These are phyloP conservation scores for Dynastes maya DNA, from an alignment of 2,888 invertebrate species.

Conservation along the genomic window DNA sequence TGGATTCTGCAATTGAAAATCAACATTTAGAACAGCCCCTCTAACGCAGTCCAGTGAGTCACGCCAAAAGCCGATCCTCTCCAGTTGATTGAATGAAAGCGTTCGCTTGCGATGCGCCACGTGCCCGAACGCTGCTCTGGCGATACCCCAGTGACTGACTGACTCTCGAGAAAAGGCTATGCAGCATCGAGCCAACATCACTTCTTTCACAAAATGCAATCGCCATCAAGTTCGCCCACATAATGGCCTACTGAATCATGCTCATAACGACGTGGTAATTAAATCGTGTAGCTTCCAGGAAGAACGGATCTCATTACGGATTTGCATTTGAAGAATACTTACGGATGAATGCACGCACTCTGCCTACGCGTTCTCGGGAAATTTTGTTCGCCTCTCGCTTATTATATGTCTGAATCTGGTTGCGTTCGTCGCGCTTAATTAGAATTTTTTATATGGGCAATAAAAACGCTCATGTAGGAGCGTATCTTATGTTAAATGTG, in stretches of 20 bases:
- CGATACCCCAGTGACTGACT: constrained; percentile 34
- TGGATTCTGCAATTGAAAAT: constrained; percentile 23
- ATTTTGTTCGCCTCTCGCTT: background rate
- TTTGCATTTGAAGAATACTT: constrained; percentile 25
- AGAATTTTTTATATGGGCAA: background rate
- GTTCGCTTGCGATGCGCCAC: constrained; percentile 22
- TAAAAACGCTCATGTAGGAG: background rate
- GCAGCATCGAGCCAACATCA: background rate
- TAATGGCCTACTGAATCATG: constrained; percentile 30
- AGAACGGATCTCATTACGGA: constrained; percentile 21
- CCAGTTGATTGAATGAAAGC: constrained; percentile 24
- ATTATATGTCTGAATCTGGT: background rate
- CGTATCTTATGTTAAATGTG: background rate
- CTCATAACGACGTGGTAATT: constrained; percentile 12
- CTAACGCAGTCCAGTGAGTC: constrained; percentile 6
- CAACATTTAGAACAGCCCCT: constrained; percentile 27
- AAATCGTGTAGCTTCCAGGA: constrained; percentile 26
- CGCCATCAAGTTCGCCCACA: constrained; percentile 27
- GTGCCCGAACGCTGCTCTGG: constrained; percentile 17
- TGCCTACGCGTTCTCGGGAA: background rate
- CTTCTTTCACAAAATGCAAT: constrained; percentile 14
- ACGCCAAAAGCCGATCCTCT: constrained; percentile 15
- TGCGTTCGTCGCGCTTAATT: background rate
- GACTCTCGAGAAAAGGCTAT: constrained; percentile 12
- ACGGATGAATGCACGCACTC: background rate